phyloP scores from a whole-genome alignment of 2,113 vertebrate genomes.

The Mesitornis unicolor region DNA sequence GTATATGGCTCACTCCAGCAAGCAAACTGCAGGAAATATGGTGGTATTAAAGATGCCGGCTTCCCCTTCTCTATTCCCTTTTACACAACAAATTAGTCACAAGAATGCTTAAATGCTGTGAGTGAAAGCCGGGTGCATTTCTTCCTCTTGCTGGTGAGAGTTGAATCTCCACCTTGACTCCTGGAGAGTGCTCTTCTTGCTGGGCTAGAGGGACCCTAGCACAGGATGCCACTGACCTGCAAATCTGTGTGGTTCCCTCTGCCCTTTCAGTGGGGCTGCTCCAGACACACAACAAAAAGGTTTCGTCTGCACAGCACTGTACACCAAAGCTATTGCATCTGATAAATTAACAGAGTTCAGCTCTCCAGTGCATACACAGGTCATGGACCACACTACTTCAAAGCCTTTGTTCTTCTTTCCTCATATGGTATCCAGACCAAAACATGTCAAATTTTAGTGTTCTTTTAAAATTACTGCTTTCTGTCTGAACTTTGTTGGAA shows the following conservation, averaged over 20 bases:
- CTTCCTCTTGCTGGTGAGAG: background rate
- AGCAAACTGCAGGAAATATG: background rate
- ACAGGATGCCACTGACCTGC: background rate
- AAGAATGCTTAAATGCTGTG: background rate
- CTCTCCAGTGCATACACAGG: background rate
- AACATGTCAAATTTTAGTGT: background rate
- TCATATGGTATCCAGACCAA: background rate
- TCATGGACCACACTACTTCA: background rate
- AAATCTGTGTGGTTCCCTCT: background rate
- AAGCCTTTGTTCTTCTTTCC: background rate
- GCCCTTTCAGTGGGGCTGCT: background rate
- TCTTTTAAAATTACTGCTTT: background rate
- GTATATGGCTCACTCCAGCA: background rate
- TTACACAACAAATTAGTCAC: background rate
- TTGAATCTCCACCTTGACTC: background rate
- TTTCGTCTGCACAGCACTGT: background rate
- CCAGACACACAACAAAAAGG: background rate
- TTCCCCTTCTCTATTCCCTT: background rate
- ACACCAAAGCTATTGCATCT: background rate
- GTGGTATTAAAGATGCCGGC: background rate
- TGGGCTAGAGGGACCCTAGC: background rate
- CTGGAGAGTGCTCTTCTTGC: background rate
- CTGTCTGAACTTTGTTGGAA: background rate
- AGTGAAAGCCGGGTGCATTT: background rate
- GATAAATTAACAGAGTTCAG: background rate